Base-by-base conservation (phyloP, 2,888 invertebrate genomes). In the Torymus tubicola region DNA sequence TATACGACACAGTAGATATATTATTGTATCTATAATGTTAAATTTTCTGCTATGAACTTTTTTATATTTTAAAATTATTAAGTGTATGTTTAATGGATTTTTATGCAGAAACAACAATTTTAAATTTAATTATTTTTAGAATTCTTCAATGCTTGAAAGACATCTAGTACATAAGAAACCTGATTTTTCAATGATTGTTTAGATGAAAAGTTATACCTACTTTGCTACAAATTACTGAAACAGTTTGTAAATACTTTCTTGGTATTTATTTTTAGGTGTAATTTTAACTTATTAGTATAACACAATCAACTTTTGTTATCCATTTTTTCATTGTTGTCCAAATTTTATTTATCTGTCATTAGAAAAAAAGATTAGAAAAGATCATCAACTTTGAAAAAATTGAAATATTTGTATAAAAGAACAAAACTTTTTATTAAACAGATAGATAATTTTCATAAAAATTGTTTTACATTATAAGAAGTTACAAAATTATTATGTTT, bases 181-280 rank as follows among this genome's bases (percentile, higher is more conserved):
- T 72, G 16, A 76, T 42, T 76, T 72, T 80, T 67, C 52, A 67
- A 61, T 16, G 42, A 42, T 69, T 70, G 5, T 68, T 71, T 68
- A 68, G 21, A 24, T 21, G 58, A 63, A 64, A 69, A 73, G 53
- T 77, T 73, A 76, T 77, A 71, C 55, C 18, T 75, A 69, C 64
- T 72, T 67, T 61, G 21, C 55, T 80, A 16, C 58, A 68, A 68
- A 53, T 69, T 64, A 60, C 5, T 70, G 16, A 71, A 72, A 21
- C 13, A 57, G 16, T 60, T 63, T 76, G 72, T 63, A 80, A 76
- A 71, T 76, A 80, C 69, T 76, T 14, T 21, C 67, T 65, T 76
- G 74, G 70, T 70, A 74, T 80, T 79, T 80, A 80, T 80, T 74
- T 63, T 64, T 74, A 80, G 68, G 58, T 74, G 42, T 76, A 76